Percentiles rank a stretch among this genome's conserved stretches.
These are phyloP conservation scores for Vespertilio murinus DNA, from an alignment of 2,797 vertebrate genomes.

Conservation along the genomic window DNA sequence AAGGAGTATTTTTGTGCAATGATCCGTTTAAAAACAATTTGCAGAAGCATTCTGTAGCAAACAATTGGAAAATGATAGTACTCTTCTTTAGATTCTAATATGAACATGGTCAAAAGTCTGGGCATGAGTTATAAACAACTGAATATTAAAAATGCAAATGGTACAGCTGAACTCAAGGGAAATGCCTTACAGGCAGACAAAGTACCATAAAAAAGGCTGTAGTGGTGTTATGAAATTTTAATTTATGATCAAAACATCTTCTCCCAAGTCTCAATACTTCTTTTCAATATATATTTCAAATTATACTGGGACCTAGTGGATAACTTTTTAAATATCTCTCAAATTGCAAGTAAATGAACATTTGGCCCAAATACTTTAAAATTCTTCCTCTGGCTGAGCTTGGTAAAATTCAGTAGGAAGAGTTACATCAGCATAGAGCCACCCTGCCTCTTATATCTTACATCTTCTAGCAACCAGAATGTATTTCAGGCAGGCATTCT, in stretches of 20 bases:
- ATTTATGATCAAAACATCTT: constrained; percentile 70
- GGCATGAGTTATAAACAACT: constrained; percentile 61
- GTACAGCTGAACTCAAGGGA: constrained; percentile 62
- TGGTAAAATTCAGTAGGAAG: constrained; percentile 64
- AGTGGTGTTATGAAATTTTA: constrained; percentile 71
- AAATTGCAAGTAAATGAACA: constrained; percentile 68
- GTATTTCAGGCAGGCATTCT: constrained; percentile 61
- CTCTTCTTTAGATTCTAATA: constrained; percentile 45
- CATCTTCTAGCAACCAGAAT: constrained; percentile 58
- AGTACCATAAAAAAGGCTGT: constrained; percentile 44
- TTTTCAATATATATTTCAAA: constrained; percentile 72
- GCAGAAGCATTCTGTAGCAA: background rate
- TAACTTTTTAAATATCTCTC: constrained; percentile 70
- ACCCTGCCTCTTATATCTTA: constrained; percentile 17
- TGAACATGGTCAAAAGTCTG: constrained; percentile 55
- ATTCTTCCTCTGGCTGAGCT: constrained; percentile 53
- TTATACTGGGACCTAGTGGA: constrained; percentile 65
- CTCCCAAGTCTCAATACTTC: constrained; percentile 60
- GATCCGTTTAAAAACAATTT: constrained; percentile 36
- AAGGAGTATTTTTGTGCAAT: constrained; percentile 38
- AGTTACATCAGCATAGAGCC: constrained; percentile 42
- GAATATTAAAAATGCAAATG: constrained; percentile 73
- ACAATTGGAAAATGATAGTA: background rate
- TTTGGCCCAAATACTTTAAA: constrained; percentile 65
- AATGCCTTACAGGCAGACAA: constrained; percentile 49